Percentiles rank a stretch among this genome's conserved stretches.
These are phyloP conservation scores for Leuctra nigra DNA, from an alignment of 2,888 invertebrate species.

Conservation along the genomic window DNA sequence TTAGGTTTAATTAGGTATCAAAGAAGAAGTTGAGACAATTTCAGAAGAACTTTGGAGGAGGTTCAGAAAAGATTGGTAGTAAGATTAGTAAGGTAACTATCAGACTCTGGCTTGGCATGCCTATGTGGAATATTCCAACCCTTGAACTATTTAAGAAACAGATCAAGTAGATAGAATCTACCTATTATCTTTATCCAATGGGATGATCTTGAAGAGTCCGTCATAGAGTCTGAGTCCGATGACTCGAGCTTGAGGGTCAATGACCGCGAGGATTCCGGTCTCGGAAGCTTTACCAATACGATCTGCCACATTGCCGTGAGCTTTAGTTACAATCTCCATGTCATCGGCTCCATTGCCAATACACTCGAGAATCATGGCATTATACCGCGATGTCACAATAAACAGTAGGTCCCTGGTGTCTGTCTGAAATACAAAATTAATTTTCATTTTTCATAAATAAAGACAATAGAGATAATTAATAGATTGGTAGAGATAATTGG, in stretches of 20 bases:
- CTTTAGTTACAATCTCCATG: slow-evolving; percentile 89
- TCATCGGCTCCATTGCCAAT: slow-evolving; percentile 69
- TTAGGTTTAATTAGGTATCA: too few species aligned
- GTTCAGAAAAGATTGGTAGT: too few species aligned
- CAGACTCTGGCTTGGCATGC: too few species aligned
- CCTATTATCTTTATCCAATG: slow-evolving; percentile 88
- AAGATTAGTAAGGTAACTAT: too few species aligned
- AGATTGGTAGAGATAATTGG: too few species aligned
- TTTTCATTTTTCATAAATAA: not conserved
- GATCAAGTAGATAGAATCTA: too few species aligned
- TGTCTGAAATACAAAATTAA: slow-evolving; percentile 49
- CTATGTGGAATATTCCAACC: too few species aligned
- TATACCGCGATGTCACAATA: slow-evolving; percentile 87
- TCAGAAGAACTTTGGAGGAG: too few species aligned
- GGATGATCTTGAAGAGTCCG: slow-evolving; percentile 95
- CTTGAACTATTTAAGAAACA: too few species aligned
- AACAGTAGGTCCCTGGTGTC: slow-evolving; percentile 90
- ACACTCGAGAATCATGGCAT: slow-evolving; percentile 96
- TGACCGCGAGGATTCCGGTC: slow-evolving; percentile 90
- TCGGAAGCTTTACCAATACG: slow-evolving; percentile 92
- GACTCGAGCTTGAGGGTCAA: slow-evolving; percentile 92
- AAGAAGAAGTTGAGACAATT: too few species aligned
- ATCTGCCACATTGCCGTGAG: slow-evolving; percentile 94
- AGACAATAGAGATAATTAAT: too few species aligned
- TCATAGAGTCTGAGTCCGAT: slow-evolving; percentile 94